Evolutionary conservation across 2,888 invertebrate species (phyloP).

Genomic region (Aphidoletes aphidimyza): DNA sequence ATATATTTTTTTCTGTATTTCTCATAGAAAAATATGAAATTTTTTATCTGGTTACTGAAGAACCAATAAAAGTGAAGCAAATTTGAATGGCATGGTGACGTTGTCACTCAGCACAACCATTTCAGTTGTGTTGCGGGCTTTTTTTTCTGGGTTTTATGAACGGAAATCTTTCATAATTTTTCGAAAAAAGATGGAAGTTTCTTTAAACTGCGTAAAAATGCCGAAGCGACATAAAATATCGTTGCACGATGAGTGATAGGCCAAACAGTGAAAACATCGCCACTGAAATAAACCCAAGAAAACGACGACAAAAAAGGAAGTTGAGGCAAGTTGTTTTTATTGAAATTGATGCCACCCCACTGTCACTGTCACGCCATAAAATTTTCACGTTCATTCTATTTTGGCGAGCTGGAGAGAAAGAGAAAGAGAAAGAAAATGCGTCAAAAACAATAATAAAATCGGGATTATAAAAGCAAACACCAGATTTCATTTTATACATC

Average conservation of each 20-base stretch:
- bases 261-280: neutral
- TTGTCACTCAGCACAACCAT: neutral
- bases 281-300: neutral
- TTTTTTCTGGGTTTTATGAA: slow-evolving; percentile 13
- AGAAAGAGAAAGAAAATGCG: neutral
- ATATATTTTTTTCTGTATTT: neutral
- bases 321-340: neutral
- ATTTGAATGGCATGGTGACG: slow-evolving; percentile 39
- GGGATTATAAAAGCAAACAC: slow-evolving; percentile 42
- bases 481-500: slow-evolving; percentile 27
- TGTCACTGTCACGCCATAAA: slow-evolving; percentile 42
- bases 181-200: neutral
- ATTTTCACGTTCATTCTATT: slow-evolving; percentile 32
- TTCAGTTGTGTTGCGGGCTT: too few relatives aligned
- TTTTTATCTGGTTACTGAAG: neutral
- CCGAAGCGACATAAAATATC: neutral
- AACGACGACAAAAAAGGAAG: neutral
- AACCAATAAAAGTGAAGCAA: slow-evolving; percentile 15
- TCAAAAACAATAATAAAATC: slow-evolving; percentile 41
- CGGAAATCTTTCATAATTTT: slow-evolving; percentile 17
- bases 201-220: neutral
- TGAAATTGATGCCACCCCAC: slow-evolving; percentile 42
- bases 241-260: slow-evolving; percentile 18
- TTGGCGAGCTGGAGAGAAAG: neutral
- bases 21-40: neutral